Evolutionary conservation across 2,797 vertebrate species (phyloP).

Genomic region (Crenichthys baileyi): DNA sequence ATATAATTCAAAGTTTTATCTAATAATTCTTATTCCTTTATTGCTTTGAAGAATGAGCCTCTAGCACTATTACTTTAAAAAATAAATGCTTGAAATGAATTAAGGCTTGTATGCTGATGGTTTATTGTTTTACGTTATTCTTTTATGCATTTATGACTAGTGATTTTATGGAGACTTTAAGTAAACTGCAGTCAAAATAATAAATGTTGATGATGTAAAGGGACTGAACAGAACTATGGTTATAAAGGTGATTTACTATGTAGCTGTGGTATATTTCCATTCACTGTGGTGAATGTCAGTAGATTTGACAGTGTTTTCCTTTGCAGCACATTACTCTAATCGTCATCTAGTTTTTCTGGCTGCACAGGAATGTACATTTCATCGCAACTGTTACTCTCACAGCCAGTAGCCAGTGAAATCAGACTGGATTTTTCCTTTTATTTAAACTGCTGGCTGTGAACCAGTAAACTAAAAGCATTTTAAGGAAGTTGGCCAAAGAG

Average conservation of each 20-base stretch:
- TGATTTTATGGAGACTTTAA: neutral
- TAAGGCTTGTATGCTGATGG: neutral
- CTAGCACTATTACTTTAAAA: neutral
- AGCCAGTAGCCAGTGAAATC: neutral
- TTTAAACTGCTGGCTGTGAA: neutral
- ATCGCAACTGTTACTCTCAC: neutral
- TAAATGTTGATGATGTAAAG: neutral
- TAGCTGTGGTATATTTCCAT: neutral
- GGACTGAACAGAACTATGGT: slow-evolving; percentile 6
- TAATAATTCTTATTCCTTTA: neutral
- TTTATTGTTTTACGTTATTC: neutral
- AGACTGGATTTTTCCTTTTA: neutral
- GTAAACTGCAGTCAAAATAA: neutral
- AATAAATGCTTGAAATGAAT: neutral
- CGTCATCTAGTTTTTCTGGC: slow-evolving; percentile 22
- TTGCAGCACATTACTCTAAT: neutral
- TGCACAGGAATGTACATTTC: neutral
- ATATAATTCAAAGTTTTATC: neutral
- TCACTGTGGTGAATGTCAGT: neutral
- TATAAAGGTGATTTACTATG: slow-evolving; percentile 26
- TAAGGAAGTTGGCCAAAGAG: neutral
- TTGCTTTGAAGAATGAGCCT: neutral
- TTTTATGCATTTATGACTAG: neutral
- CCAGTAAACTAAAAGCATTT: slow-evolving; percentile 9
- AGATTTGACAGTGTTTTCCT: neutral